phyloP scores from a whole-genome alignment of 2,797 vertebrate genomes.

The Enteromius argenteus region DNA sequence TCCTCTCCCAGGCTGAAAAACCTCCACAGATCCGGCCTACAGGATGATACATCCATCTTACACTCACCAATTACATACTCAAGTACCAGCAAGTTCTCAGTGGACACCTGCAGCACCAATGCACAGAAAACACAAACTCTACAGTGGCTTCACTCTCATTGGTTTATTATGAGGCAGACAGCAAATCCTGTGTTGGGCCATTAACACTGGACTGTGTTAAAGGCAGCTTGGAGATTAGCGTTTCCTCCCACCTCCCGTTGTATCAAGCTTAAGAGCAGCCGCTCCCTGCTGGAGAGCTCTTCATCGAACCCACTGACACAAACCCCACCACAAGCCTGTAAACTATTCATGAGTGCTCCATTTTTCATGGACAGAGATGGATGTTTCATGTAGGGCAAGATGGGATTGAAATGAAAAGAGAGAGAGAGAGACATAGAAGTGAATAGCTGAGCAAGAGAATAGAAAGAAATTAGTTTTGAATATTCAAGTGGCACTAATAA shows the following conservation, averaged over 20 bases:
- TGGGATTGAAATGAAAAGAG: conserved; percentile 57
- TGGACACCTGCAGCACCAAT: background rate
- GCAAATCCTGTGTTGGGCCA: background rate
- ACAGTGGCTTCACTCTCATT: background rate
- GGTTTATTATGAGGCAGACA: conserved; percentile 6
- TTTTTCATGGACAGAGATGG: conserved; percentile 80
- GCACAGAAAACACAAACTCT: conserved; percentile 11
- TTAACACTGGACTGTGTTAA: conserved; percentile 23
- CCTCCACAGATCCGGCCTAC: background rate
- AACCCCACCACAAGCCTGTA: conserved; percentile 68
- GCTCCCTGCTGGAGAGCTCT: conserved; percentile 16
- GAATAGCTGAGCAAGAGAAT: conserved; percentile 11
- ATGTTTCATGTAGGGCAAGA: conserved; percentile 72
- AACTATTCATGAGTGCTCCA: conserved; percentile 81
- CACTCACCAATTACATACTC: conserved; percentile 3
- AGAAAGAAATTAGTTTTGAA: conserved; percentile 27
- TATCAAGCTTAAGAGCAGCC: conserved; percentile 38
- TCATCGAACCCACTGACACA: conserved; percentile 32
- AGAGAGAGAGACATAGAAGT: conserved; percentile 48
- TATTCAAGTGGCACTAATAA: conserved; percentile 13
- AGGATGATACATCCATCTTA: conserved; percentile 14
- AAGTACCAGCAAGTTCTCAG: conserved; percentile 20
- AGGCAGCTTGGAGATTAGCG: conserved; percentile 38
- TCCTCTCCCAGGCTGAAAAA: conserved; percentile 12
- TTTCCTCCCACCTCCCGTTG: conserved; percentile 48